Conservation (phyloP, 2,113 vertebrate genomes). For the Mixornis gularis region DNA sequence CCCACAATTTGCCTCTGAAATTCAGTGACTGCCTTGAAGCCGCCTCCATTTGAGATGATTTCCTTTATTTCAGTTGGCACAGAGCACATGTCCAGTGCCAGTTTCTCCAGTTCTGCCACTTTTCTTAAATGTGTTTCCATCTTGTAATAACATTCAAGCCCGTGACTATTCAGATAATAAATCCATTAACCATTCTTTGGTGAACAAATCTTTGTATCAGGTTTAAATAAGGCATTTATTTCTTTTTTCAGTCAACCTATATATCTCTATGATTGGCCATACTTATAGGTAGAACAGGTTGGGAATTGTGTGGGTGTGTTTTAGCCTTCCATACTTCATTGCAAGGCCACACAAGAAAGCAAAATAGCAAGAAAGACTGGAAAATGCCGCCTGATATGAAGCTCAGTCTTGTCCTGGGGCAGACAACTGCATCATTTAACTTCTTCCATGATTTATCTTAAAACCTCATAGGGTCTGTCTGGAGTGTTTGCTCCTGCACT, state of each 20-base stretch:
- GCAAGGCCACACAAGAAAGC: neutral
- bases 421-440: neutral
- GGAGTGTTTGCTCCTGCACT: neutral
- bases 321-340: neutral
- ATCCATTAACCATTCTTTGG: neutral
- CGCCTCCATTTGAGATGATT: neutral
- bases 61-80: neutral
- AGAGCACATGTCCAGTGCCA: neutral
- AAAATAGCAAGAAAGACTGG: neutral
- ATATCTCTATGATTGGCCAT: neutral
- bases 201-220: neutral
- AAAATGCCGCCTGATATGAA: neutral
- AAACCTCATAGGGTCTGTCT: neutral
- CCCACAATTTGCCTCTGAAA: neutral
- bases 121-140: neutral
- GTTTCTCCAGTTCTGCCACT: neutral
- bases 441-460: neutral
- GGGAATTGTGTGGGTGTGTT: neutral
- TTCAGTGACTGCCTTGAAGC: neutral
- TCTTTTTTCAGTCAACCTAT: neutral
- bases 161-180: neutral
- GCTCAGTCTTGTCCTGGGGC: neutral
- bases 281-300: neutral
- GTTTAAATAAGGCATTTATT: neutral
- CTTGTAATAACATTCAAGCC: neutral